A percentile compares a stretch with the other conserved stretches of the same genome.
Evolutionary conservation across 2,113 vertebrate species (phyloP).

Genomic region (Parotia lawesii): DNA sequence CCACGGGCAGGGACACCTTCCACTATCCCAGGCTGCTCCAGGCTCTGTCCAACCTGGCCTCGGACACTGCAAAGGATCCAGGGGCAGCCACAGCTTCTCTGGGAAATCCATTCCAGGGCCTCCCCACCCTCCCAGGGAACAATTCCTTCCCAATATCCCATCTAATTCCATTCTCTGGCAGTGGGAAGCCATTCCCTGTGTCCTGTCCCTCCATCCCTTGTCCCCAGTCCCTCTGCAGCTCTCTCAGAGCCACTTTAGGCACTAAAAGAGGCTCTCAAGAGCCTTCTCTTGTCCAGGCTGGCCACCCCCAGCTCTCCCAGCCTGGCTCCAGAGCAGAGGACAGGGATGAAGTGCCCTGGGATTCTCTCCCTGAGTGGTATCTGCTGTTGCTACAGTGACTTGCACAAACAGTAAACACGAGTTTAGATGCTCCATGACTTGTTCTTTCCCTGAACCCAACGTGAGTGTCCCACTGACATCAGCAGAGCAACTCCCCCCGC

Average conservation of each 20-base stretch:
- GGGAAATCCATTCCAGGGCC: neutral
- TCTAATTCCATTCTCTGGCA: neutral
- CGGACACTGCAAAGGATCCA: neutral
- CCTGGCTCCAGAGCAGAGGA: neutral
- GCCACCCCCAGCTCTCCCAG: neutral
- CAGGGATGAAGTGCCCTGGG: neutral
- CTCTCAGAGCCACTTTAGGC: rapidly evolving
- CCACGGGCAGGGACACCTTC: rapidly evolving
- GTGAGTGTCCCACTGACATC: neutral
- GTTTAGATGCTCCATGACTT: neutral
- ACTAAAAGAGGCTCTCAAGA: neutral
- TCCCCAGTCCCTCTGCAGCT: neutral
- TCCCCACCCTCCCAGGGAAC: rapidly evolving
- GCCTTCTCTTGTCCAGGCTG: neutral
- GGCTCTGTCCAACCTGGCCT: neutral
- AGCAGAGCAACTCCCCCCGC: neutral
- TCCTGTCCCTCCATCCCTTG: too few species aligned
- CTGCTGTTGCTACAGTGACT: neutral
- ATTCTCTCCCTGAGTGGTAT: neutral
- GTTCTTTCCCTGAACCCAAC: neutral
- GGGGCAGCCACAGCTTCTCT: neutral
- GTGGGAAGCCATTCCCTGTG: neutral
- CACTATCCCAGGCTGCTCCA: neutral
- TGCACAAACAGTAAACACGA: neutral
- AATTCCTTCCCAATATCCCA: neutral